Percentiles rank a stretch among this genome's conserved stretches.
phyloP scores from a whole-genome alignment of 2,113 vertebrate species.

The Odocoileus hemionus region DNA sequence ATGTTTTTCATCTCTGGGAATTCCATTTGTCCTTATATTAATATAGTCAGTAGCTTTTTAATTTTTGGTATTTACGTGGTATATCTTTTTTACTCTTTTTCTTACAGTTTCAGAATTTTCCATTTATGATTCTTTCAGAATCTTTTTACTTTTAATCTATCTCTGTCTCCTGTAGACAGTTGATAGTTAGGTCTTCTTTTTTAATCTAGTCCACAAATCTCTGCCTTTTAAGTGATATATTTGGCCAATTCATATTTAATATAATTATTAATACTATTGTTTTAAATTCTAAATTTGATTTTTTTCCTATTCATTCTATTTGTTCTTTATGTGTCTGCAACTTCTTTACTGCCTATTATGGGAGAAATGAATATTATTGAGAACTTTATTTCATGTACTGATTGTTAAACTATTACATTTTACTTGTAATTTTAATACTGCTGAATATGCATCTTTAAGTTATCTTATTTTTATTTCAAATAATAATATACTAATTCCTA shows the following conservation, averaged over 20 bases:
- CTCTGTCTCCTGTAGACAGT: not conserved
- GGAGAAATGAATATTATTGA: not conserved
- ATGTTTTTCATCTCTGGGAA: not conserved
- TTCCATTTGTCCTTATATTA: not conserved
- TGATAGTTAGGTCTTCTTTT: not conserved
- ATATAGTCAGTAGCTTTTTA: not conserved
- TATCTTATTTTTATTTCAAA: not conserved
- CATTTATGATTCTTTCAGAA: not conserved
- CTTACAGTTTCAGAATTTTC: not conserved
- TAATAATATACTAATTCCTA: not conserved
- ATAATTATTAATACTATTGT: not conserved
- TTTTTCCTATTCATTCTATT: not conserved
- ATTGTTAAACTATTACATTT: not conserved
- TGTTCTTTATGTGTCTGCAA: not conserved
- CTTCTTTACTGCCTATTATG: not conserved
- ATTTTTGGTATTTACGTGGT: not conserved
- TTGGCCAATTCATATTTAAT: not conserved
- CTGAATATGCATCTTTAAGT: not conserved
- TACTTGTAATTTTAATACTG: not conserved
- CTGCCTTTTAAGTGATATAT: not conserved
- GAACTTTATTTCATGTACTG: not conserved
- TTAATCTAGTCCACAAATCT: not conserved
- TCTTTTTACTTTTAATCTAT: not conserved
- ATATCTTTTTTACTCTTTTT: not conserved
- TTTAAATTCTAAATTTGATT: not conserved